A percentile compares a stretch with the other conserved stretches of the same genome.
These are phyloP conservation scores for Gila robusta DNA, from an alignment of 2,797 vertebrate genomes.

Conservation along the genomic window DNA sequence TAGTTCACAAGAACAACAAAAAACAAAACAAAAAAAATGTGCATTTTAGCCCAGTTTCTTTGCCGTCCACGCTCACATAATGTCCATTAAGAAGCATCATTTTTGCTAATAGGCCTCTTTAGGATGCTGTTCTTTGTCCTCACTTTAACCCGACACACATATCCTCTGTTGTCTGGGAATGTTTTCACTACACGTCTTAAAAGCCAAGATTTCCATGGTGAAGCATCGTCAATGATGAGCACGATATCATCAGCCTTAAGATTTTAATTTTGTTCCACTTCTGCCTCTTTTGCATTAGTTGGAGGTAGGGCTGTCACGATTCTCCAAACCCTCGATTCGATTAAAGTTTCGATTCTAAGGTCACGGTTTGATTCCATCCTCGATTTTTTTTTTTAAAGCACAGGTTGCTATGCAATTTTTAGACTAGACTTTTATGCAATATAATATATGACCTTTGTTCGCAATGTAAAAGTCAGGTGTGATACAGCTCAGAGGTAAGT, in stretches of 20 bases:
- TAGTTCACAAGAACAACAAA: not conserved
- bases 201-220: not conserved
- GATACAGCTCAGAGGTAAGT: not conserved
- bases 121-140: slow-evolving; percentile 4
- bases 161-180: not conserved
- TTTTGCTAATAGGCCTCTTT: slow-evolving; percentile 12
- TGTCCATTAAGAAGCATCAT: not conserved
- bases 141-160: not conserved
- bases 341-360: too few species aligned
- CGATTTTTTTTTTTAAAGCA: too few species aligned
- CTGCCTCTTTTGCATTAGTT: not conserved
- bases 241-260: not conserved
- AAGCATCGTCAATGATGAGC: not conserved
- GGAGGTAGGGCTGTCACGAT: too few species aligned
- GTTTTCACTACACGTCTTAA: not conserved
- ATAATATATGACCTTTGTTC: too few species aligned
- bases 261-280: not conserved
- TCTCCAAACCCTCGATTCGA: too few species aligned
- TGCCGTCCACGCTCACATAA: not conserved
- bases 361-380: too few species aligned
- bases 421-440: too few species aligned
- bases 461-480: not conserved
- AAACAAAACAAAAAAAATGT: too few species aligned
- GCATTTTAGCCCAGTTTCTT: not conserved
- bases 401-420: too few species aligned